Conservation (phyloP, 2,888 invertebrate genomes). For the Drosophila yooni region DNA sequence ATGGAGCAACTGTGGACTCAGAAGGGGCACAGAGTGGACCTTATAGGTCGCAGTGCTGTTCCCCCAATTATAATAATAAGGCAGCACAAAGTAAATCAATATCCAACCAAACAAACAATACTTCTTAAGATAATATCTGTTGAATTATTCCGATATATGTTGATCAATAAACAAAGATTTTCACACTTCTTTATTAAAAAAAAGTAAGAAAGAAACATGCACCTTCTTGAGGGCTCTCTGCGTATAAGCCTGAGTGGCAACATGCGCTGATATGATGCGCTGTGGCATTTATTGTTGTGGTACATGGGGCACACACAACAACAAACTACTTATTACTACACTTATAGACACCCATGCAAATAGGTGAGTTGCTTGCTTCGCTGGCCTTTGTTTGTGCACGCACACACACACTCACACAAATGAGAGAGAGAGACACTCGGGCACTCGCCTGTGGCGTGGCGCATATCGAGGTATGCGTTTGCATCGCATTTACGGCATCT, state of each 20-base stretch:
- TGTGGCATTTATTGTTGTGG: constrained; percentile 21
- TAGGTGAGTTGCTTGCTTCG: constrained; percentile 35
- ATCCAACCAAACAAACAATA: neutral
- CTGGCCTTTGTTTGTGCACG: constrained; percentile 33
- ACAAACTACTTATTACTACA: neutral
- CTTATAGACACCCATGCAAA: constrained; percentile 26
- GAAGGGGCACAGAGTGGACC: no score
- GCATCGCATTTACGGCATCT: constrained; percentile 50
- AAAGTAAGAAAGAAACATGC: neutral
- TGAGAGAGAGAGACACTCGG: neutral
- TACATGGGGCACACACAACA: constrained; percentile 12
- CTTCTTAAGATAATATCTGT: neutral
- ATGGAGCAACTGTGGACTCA: no score
- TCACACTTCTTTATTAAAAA: neutral
- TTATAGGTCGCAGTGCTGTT: no score
- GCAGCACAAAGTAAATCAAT: neutral
- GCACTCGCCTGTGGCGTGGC: constrained; percentile 7
- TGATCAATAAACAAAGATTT: neutral
- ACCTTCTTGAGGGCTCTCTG: neutral
- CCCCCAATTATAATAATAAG: neutral
- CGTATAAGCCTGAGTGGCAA: neutral
- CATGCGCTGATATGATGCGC: constrained; percentile 13
- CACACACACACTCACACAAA: constrained; percentile 10
- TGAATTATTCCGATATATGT: neutral
- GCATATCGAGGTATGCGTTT: constrained; percentile 20